These are phyloP conservation scores for Pogonocherus hispidulus DNA, from an alignment of 2,888 invertebrate species.

Conservation along the genomic window DNA sequence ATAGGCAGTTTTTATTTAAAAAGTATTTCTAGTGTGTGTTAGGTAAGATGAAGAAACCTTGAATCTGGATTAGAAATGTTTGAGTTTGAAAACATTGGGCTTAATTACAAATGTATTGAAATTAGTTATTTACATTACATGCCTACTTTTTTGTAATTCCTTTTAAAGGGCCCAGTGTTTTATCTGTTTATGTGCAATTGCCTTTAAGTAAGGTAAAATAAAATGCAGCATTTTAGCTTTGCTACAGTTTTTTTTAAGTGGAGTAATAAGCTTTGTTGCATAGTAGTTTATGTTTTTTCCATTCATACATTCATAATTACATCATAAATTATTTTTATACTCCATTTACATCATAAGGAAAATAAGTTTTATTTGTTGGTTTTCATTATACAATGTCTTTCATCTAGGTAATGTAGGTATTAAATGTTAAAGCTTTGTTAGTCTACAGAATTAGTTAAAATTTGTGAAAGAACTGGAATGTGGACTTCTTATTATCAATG, in stretches of 20 bases:
- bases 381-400: no score
- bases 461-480: background rate
- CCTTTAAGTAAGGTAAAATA: background rate
- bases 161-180: background rate
- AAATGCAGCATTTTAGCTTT: background rate
- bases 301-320: no score
- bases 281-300: no score
- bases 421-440: background rate
- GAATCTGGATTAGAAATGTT: conserved; percentile 1
- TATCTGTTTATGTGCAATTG: background rate
- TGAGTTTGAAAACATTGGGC: background rate
- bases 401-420: no score
- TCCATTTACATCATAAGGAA: no score
- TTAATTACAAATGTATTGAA: background rate
- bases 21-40: background rate
- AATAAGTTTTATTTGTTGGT: no score
- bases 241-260: background rate
- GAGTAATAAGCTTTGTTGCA: background rate
- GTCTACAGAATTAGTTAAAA: background rate
- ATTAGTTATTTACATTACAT: no score
- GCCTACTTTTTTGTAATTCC: no score
- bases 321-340: no score
- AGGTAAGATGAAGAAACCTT: background rate
- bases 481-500: background rate
- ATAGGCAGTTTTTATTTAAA: conserved; percentile 30